Base-by-base conservation (phyloP, 2,113 vertebrate genomes). In the Megalops atlanticus region DNA sequence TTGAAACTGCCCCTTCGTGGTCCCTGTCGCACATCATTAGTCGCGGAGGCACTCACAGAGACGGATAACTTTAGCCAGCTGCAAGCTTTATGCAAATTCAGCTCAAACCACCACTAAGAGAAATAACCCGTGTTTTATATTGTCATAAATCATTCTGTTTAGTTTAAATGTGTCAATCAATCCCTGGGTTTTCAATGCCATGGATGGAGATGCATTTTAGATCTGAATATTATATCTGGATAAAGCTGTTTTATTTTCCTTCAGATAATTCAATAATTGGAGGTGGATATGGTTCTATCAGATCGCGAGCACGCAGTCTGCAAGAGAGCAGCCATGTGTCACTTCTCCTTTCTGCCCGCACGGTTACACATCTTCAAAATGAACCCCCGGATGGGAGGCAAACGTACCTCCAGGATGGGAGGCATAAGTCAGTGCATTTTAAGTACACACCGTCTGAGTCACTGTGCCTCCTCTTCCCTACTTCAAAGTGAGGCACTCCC, bases 11-110 rank as follows among this genome's bases (percentile, higher is more conserved):
- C 82, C 83, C 85, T 49, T 73, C 75, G 58, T 72, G 70, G 75
- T 21, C 78, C 70, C 84, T 82, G 85, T 88, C 87, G 87, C 87
- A 87, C 84, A 88, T 86, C 86, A 90, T 90, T 90, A 89, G 72
- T n/a, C 33, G 71, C 80, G 49, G 72, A 78, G 78, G 88, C 71
- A 35, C 52, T 79, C 69, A 77, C 54, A 43, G 41, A 81, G 83
- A 86, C 77, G 77, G 33, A 77, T 85, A 77, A 80, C 80, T 83
- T 58, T 54, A 81, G 87, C 80, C 75, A 85, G 84, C 27, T 6
- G 73, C 41, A 71, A 83, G 54, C 81, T 81, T n/a, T 69, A 80
- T 27, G 81, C 74, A 84, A 75, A 39, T 54, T 16, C 31, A 33
- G 10, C 11, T 11, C 24, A 18, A 35, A 36, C 41, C 14, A 15